Base-by-base conservation (phyloP, 2,888 invertebrate genomes). In the Idaea aversata region DNA sequence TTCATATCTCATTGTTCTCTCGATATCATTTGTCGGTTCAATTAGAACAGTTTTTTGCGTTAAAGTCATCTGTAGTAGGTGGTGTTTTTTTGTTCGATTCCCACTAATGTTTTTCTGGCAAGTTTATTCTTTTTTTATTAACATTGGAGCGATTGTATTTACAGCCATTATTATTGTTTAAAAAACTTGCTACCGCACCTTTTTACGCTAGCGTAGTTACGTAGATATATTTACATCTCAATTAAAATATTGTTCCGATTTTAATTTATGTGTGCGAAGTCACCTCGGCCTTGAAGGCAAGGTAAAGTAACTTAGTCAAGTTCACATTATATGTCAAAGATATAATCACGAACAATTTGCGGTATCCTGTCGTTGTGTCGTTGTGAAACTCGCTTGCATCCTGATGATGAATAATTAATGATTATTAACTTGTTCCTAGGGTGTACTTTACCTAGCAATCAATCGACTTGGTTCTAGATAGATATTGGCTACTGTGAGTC, bases 311-410 rank as follows among this genome's bases (percentile, higher is more conserved):
- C 63, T 61, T 65, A 68, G 68, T 61, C 68, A 70, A 68, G 72
- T 72, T 67, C 69, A 47, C 13, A 47, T 47, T 6, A 10, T 13
- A 66, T 57, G 65, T 67, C 63, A 38, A 58, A 61, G 38, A 38
- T 69, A 57, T 73, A 76, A 77, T 77, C 72, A 69, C 61, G 38
- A 62, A 58, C 71, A 73, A 77, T 75, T 76, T 76, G 77, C 72
- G 71, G 76, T 75, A 75, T 80, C 79, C 79, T 79, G 75, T 64
- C 65, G 61, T 61, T 65, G 63, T 69, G 65, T 69, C 62, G 64
- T 73, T 73, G 71, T 62, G 67, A 65, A 47, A 47, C 47, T 47
- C 13, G 2, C 47, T 47, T 47, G 47, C 47, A 47, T 47, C 47
- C 47, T 47, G 47, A 47, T 10, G 47, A 47, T 47, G 47, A 47